Evolutionary conservation across 2,113 vertebrate species (phyloP).

Genomic region (Caranx ignobilis): DNA sequence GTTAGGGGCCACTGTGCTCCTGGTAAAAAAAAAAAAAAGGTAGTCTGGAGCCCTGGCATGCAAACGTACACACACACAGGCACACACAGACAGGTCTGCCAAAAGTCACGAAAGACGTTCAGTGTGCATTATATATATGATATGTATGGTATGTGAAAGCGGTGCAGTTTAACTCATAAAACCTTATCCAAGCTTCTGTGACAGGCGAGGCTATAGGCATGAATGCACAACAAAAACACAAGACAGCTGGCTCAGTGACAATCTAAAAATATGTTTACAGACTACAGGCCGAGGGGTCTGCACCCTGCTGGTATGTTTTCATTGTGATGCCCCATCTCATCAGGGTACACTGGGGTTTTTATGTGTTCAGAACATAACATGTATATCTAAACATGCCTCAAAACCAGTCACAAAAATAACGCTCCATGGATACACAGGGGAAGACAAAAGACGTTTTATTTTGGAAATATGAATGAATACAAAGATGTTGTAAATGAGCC

Average conservation of each 20-base stretch:
- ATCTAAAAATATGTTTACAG: slow-evolving; percentile 20
- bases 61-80: too few species aligned
- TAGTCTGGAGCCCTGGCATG: too few species aligned
- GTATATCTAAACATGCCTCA: slow-evolving; percentile 3
- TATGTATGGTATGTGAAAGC: not conserved
- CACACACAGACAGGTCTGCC: not conserved
- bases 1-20: too few species aligned
- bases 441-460: slow-evolving; percentile 17
- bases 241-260: not conserved
- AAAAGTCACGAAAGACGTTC: not conserved
- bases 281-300: not conserved
- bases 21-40: too few species aligned
- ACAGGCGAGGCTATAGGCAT: not conserved
- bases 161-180: not conserved
- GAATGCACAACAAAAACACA: slow-evolving; percentile 5
- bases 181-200: not conserved
- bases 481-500: slow-evolving; percentile 43
- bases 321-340: not conserved
- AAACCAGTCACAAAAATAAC: slow-evolving; percentile 15
- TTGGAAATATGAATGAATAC: slow-evolving; percentile 53
- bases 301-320: not conserved
- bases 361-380: not conserved
- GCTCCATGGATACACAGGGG: not conserved
- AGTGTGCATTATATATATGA: not conserved
- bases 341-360: not conserved